Base-by-base conservation (phyloP, 2,888 invertebrate species). In the Parapristionchus giblindavisi region DNA sequence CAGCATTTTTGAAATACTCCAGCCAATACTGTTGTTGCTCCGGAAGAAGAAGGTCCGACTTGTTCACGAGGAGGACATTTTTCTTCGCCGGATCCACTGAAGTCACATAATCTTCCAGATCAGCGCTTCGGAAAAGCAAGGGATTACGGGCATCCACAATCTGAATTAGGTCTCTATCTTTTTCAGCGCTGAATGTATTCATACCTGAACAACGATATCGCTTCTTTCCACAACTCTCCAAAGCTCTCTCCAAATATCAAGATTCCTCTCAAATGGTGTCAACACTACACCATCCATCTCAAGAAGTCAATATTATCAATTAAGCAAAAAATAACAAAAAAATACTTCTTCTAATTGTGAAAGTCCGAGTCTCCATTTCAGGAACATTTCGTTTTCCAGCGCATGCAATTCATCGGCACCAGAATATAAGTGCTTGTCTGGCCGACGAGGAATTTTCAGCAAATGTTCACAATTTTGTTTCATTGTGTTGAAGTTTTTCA, bases 81-180 rank as follows among this genome's bases (percentile, higher is more conserved):
- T 91, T 89, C 88, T 95, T 95, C 27, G 91, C 88, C 0, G 89
- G 82, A 81, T 92, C 91, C 0, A 94, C 91, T 89, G 95, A 94
- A 80, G 92, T 92, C 0, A 94, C 94, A 88, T 95, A 96, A 24
- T 89, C 90, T 85, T 96, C 96, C 73, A 99, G 90, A 90, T 99
- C 99, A 85, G 93, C 92, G 89, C 95, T 96, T 73, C 95, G 92
- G 86, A 95, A 97, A 8, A 99, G 90, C 63, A 97, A 89, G 0
- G 99, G 99, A 91, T 98, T 96, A 80, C 99, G 91, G 0, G 95
- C 96, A 91, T 99, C 99, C 21, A 98, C 93, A 79, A 99, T 94
- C 89, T 99, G 94, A 21, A 72, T 61, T 43, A 71, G n/a, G 32
- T 14, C 24, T 36, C 4, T 40, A 48, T 38, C 3, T 11, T 63